These are phyloP conservation scores for Ciconia maguari DNA, from an alignment of 2,113 vertebrate genomes.

Conservation along the genomic window DNA sequence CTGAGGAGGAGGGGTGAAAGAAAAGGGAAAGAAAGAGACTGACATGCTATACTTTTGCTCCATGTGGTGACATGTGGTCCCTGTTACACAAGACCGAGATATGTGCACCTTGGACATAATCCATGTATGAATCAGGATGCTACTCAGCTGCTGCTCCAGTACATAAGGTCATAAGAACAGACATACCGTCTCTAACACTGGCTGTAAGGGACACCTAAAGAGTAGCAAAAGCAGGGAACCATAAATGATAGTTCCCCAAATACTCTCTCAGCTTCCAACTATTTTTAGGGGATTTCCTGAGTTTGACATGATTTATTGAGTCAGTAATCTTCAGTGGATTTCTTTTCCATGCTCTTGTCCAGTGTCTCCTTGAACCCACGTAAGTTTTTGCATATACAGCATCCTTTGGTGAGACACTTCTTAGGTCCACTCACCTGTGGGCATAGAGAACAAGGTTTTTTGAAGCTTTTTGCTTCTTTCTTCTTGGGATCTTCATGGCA, in stretches of 20 bases:
- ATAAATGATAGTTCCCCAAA: background rate
- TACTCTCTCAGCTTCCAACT: background rate
- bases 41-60: background rate
- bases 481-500: background rate
- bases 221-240: background rate
- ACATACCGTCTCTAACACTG: background rate
- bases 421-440: background rate
- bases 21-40: background rate
- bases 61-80: background rate
- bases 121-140: slow-evolving; percentile 7
- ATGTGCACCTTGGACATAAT: slow-evolving; percentile 24
- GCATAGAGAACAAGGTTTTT: background rate
- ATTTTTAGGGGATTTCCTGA: background rate
- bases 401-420: background rate
- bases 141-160: slow-evolving; percentile 12
- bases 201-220: background rate
- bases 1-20: background rate
- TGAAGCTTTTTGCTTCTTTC: background rate
- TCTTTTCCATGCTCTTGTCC: background rate
- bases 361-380: background rate
- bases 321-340: background rate
- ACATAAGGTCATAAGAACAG: background rate
- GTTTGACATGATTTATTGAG: background rate
- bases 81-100: slow-evolving; percentile 27
- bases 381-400: background rate